Conservation (phyloP, 2,888 invertebrate species). For the Pteria penguin region DNA sequence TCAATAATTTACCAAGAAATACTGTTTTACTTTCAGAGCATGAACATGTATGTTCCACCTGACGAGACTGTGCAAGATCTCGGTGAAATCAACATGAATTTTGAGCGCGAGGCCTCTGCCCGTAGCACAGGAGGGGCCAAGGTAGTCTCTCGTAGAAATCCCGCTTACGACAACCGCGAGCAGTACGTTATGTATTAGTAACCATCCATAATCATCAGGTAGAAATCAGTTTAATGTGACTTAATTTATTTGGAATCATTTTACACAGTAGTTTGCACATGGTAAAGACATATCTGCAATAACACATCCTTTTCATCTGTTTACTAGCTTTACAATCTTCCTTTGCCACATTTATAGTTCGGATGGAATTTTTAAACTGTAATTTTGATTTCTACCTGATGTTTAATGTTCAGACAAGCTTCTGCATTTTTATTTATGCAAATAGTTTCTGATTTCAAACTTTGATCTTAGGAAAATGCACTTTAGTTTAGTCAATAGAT, state of each 20-base stretch:
- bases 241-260: background rate
- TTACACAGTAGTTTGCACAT: background rate
- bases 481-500: no score
- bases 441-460: background rate
- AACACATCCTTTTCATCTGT: no score
- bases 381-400: background rate
- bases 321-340: no score
- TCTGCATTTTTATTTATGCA: background rate
- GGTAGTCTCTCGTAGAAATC: conserved; percentile 58
- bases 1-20: no score
- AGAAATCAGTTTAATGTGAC: conserved; percentile 22
- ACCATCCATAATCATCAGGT: conserved; percentile 18
- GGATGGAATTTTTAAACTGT: no score
- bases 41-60: conserved; percentile 78
- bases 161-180: conserved; percentile 60
- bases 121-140: conserved; percentile 50
- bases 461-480: background rate
- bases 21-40: no score
- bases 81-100: conserved; percentile 74
- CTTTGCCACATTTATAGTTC: no score
- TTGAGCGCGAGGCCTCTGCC: conserved; percentile 55
- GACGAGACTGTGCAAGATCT: conserved; percentile 74
- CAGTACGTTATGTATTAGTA: conserved; percentile 51
- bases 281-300: background rate
- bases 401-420: background rate